Evolutionary conservation across 1,140 invertebrate species (phyloP), one percentile per base, ranked within the genome.

Genomic region (Drosophila sproati): DNA sequence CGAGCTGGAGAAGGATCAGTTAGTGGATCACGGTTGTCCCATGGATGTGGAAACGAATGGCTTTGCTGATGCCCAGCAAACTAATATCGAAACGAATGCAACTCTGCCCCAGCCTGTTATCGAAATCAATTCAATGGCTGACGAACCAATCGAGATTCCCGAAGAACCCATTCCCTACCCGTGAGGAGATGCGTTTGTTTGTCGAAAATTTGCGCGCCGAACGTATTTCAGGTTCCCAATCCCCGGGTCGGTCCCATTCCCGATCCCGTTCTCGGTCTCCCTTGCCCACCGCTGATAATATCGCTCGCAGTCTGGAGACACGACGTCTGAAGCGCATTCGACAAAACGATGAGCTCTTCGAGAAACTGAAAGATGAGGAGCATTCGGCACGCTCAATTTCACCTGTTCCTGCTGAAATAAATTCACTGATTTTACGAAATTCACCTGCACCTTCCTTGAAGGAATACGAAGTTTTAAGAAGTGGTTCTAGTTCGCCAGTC

Each of bases 271-370:
- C 89, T 2, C 73, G 75, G 5, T 91, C 89, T 0, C 90, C 90
- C 0, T 43, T 91, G 45, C 91, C 91, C n/a, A 91, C 90, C 0
- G 56, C 90, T 0, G 82, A 78, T 29, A 91, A 91, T 43, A 70
- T 91, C 4, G 56, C 66, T 7, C 82, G 80, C 47, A 91, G 90
- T 5, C 32, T 91, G 41, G 86, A 91, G 37, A 76, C 59, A 3
- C 50, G 90, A 0, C 64, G 90, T 1, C 48, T 59, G 0, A 91
- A 77, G 41, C 77, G 83, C 12, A 91, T 88, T 5, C 64, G 73
- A 28, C 91, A 91, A 4, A 91, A 91, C 12, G 90, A 91, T 47
- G 82, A 91, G 5, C 10, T 91, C 2, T 59, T 77, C 4, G 90
- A 90, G 34, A 77, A 82, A 63, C 68, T 91, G 2, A 63, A 77